These are phyloP conservation scores for Ciconia boyciana DNA, from an alignment of 2,113 vertebrate species.

Conservation along the genomic window DNA sequence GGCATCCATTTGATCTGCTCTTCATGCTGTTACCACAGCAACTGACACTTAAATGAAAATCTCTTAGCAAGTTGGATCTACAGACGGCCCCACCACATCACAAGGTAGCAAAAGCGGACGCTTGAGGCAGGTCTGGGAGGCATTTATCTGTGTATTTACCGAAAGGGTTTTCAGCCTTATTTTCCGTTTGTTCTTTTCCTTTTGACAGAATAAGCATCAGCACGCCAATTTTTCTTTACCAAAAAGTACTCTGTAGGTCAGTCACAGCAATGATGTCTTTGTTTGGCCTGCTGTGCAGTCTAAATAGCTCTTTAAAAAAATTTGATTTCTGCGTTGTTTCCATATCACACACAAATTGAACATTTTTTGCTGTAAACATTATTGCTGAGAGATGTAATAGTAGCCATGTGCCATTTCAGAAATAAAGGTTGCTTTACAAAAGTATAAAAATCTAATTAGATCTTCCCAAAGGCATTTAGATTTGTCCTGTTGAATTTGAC, in stretches of 20 bases:
- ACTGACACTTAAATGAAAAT: conserved; percentile 27
- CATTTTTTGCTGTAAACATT: neutral
- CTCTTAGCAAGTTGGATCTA: neutral
- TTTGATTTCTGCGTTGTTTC: conserved; percentile 1
- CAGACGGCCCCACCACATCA: neutral
- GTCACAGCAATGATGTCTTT: neutral
- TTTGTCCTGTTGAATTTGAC: neutral
- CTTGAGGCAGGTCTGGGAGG: neutral
- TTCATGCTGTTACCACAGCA: conserved; percentile 60
- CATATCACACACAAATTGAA: neutral
- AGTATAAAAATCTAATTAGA: neutral
- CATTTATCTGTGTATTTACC: neutral
- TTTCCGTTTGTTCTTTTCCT: neutral
- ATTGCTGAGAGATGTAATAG: neutral
- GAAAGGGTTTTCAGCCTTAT: neutral
- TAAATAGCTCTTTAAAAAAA: neutral
- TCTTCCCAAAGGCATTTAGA: neutral
- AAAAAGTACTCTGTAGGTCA: neutral
- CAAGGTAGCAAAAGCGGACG: neutral
- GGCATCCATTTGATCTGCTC: conserved; percentile 1
- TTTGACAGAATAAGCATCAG: neutral
- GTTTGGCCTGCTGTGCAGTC: neutral
- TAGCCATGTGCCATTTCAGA: neutral
- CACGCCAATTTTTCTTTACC: neutral
- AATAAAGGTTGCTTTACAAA: neutral